Percentiles rank a stretch among this genome's conserved stretches.
Evolutionary conservation across 2,797 vertebrate species (phyloP).

Genomic region (Jordanella pulchra): DNA sequence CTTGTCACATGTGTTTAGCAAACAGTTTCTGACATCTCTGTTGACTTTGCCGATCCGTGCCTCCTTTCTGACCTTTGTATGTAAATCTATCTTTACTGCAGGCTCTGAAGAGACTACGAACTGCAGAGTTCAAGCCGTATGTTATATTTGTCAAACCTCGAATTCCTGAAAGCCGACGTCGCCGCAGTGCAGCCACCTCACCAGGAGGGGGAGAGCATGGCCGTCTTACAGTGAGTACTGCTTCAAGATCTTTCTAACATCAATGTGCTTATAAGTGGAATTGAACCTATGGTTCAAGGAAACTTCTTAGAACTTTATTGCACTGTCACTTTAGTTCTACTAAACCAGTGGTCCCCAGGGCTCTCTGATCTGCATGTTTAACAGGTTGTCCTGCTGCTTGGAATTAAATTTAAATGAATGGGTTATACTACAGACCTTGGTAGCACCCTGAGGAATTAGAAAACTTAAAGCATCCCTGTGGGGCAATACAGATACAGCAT

Average conservation of each 20-base stretch:
- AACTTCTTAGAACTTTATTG: no score
- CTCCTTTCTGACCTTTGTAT: slow-evolving; percentile 18
- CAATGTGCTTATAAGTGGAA: no score
- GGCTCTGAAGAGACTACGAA: slow-evolving; percentile 91
- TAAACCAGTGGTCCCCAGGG: no score
- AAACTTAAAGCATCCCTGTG: no score
- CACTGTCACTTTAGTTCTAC: neutral
- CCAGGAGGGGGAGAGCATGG: slow-evolving; percentile 84
- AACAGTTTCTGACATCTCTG: neutral
- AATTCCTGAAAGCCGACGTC: slow-evolving; percentile 83
- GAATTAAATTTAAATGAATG: neutral
- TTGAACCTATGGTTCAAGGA: no score
- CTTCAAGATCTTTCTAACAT: neutral
- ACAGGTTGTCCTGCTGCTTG: no score
- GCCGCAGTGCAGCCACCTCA: slow-evolving; percentile 79
- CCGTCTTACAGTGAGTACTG: slow-evolving; percentile 72
- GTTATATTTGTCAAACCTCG: slow-evolving; percentile 92
- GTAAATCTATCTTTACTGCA: slow-evolving; percentile 52
- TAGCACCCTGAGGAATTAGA: neutral
- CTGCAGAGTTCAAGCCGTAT: slow-evolving; percentile 93
- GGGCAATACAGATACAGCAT: no score
- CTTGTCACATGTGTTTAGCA: neutral
- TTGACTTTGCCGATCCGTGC: neutral
- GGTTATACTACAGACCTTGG: neutral
- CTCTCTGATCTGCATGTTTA: no score